These are phyloP conservation scores for Fregata magnificens DNA, from an alignment of 2,113 vertebrate species.

Conservation along the genomic window DNA sequence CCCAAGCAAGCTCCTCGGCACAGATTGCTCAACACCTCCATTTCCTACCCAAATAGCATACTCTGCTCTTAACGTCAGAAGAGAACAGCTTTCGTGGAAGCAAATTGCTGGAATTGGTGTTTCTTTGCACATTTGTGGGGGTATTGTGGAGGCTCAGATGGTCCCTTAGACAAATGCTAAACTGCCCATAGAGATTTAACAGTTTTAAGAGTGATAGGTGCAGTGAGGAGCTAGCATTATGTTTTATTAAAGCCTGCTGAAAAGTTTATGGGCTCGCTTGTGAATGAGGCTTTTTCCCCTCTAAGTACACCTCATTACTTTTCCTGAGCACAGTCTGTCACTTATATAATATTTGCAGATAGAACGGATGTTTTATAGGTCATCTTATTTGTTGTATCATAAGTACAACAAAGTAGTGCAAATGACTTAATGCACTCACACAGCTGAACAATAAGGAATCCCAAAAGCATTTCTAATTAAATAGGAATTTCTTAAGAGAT, in stretches of 20 bases:
- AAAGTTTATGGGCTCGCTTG: not conserved
- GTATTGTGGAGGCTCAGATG: not conserved
- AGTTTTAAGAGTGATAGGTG: not conserved
- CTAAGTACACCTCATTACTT: not conserved
- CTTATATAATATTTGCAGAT: not conserved
- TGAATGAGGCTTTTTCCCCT: not conserved
- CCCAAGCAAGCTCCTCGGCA: fast-evolving
- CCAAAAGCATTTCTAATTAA: not conserved
- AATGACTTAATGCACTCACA: not conserved
- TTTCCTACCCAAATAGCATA: not conserved
- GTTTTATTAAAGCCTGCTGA: not conserved
- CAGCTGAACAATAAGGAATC: not conserved
- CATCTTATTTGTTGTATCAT: not conserved
- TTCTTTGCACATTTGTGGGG: not conserved
- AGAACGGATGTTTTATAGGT: not conserved
- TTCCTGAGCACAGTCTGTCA: not conserved
- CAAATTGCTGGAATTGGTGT: not conserved
- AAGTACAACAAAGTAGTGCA: not conserved
- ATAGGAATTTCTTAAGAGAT: not conserved
- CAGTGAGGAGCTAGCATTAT: not conserved
- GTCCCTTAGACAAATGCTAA: not conserved
- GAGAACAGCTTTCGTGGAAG: not conserved
- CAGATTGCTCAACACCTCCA: fast-evolving
- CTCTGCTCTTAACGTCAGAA: not conserved
- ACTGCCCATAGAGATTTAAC: not conserved